phyloP scores from a whole-genome alignment of 2,113 vertebrate species.

The Callaeas wilsoni region DNA sequence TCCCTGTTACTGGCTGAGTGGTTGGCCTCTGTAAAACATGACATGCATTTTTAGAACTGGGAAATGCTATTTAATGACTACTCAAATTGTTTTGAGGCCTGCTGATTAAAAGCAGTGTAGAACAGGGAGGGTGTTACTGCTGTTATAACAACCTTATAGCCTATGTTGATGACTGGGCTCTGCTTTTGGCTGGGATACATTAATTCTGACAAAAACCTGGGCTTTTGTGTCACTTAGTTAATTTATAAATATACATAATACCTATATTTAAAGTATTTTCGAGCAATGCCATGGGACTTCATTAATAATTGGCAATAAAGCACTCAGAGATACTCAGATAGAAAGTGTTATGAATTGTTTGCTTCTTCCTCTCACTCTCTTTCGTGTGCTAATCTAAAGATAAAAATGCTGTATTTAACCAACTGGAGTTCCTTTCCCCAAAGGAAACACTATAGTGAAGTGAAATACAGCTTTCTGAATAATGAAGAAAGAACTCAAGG shows the following conservation, averaged over 20 bases:
- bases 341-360: neutral
- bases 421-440: neutral
- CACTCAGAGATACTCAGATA: neutral
- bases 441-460: neutral
- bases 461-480: slow-evolving; percentile 13
- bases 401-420: slow-evolving; percentile 34
- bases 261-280: neutral
- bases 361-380: neutral
- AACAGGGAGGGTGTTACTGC: neutral
- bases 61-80: neutral
- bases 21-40: neutral
- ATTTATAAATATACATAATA: neutral
- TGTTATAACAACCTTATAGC: neutral
- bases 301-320: slow-evolving; percentile 32
- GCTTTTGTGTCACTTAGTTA: neutral
- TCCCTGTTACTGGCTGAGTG: neutral
- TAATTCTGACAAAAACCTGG: neutral
- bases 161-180: neutral
- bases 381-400: neutral
- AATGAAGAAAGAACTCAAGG: neutral
- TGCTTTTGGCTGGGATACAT: neutral
- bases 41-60: neutral
- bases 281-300: neutral
- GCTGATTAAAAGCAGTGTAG: neutral
- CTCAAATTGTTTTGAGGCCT: neutral